Conservation (phyloP, 1,140 invertebrate genomes). For the Drosophila sulfurigaster region DNA sequence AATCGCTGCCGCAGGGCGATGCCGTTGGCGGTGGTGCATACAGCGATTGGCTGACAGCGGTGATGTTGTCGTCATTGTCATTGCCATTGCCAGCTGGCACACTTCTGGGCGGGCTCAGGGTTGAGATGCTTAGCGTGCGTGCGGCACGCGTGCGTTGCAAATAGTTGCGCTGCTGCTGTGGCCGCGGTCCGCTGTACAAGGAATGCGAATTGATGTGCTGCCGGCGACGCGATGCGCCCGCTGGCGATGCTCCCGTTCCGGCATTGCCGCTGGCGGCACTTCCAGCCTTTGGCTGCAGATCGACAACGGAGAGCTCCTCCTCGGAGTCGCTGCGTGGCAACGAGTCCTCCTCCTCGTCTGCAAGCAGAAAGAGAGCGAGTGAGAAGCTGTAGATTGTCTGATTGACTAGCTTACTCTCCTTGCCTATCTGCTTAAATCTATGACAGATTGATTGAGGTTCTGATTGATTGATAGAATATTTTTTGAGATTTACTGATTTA, state of each 20-base stretch:
- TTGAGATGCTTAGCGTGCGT: constrained; percentile 64
- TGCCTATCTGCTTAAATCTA: too few relatives aligned
- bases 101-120: constrained; percentile 69
- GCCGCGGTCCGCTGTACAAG: constrained; percentile 72
- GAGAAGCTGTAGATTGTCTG: not conserved
- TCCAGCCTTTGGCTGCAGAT: constrained; percentile 48
- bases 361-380: not conserved
- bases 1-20: constrained; percentile 65
- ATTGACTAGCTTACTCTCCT: too few relatives aligned
- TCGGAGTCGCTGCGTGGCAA: constrained; percentile 80
- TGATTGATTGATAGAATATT: too few relatives aligned
- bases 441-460: too few relatives aligned
- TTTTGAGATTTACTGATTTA: too few relatives aligned
- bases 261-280: constrained; percentile 6
- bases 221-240: constrained; percentile 43
- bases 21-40: constrained; percentile 68
- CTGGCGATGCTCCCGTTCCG: constrained; percentile 8
- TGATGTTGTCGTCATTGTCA: constrained; percentile 35
- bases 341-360: constrained; percentile 75
- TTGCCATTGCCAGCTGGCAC: constrained; percentile 27
- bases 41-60: constrained; percentile 62
- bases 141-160: constrained; percentile 67
- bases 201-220: constrained; percentile 74
- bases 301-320: constrained; percentile 73
- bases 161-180: constrained; percentile 74